phyloP scores from a whole-genome alignment of 2,888 invertebrate species.

The Brachylomia viminalis region DNA sequence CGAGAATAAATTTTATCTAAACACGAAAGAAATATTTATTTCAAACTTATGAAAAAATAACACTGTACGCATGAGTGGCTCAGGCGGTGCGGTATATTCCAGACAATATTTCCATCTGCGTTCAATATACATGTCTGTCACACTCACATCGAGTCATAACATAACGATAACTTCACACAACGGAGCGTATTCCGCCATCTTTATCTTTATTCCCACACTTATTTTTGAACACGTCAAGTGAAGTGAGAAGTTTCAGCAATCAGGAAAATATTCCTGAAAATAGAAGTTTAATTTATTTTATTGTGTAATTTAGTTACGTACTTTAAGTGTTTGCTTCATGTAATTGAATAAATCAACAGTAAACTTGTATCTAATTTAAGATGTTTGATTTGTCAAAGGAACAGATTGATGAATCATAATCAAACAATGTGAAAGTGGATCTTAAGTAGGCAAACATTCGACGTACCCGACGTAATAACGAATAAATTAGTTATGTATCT shows the following conservation, averaged over 20 bases:
- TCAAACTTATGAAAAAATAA: neutral
- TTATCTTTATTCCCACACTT: conserved; percentile 29
- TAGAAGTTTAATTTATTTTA: neutral
- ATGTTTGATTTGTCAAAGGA: conserved; percentile 26
- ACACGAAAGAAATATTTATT: neutral
- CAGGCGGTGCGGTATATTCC: conserved; percentile 5
- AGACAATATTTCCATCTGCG: conserved; percentile 29
- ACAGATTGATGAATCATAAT: conserved; percentile 43
- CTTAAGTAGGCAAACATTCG: conserved; percentile 16
- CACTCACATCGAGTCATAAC: conserved; percentile 12
- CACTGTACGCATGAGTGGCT: conserved; percentile 10
- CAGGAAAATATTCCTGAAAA: conserved; percentile 3
- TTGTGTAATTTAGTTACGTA: neutral
- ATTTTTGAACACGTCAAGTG: conserved; percentile 7
- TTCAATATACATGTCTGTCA: conserved; percentile 38
- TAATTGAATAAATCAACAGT: conserved; percentile 18
- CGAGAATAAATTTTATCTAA: neutral
- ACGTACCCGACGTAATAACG: conserved; percentile 28
- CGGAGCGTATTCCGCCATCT: conserved; percentile 12
- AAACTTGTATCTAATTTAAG: conserved; percentile 1
- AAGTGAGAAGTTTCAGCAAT: conserved; percentile 6
- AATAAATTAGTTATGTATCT: conserved; percentile 47
- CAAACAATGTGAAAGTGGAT: conserved; percentile 51
- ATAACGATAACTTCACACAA: conserved; percentile 29
- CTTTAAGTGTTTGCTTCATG: neutral